Base-by-base conservation (phyloP, 64 coral and sea anemone genomes). In the Dendrophyllia cribrosa region DNA sequence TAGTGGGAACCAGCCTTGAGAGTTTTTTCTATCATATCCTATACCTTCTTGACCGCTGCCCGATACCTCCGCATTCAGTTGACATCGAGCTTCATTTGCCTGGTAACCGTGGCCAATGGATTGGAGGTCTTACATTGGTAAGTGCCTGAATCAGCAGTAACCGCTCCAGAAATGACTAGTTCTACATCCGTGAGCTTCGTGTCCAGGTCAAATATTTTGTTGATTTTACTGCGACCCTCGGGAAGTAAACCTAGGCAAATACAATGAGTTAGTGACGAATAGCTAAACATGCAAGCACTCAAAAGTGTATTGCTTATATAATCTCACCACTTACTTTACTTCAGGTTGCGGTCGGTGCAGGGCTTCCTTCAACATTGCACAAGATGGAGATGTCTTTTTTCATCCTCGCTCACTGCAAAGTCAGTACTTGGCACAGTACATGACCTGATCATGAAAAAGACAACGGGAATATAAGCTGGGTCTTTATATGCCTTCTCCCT, bases 361-460 rank as follows among this genome's bases (percentile, higher is more conserved):
- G 93, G 58, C 88, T 47, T 26, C 93, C 93, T 43, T 86, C 79
- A 49, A 91, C 84, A 47, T 91, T 91, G 44, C 93, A 95, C 47
- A 91, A 61, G 19, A 95, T 51, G 2, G 51, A 23, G 16, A 95
- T n/a, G n/a, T n/a, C n/a, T 5, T 12, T 61, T 70, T 25, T 61
- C 74, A 47, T 78, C 78, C 34, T 78, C 82, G 7, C 65, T 84
- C 7, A 86, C 93, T 2, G 64, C 53, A 17, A 91, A 9, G 43
- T 79, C 82, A 43, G 66, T 12, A 43, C 12, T 76, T 1, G 93
- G 93, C 34, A 91, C 78, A 48, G 82, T 95, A 9, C 86, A 43
- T 66, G 52, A 95, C 81, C 44, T 72, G 56, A 1, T 63, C 93
- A 11, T 74, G 74, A 22, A 7, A 50, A 44, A 46, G 15, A 73